Base-by-base conservation (phyloP, 64 coral and sea anemone species). In the Catalaphyllia jardinei region DNA sequence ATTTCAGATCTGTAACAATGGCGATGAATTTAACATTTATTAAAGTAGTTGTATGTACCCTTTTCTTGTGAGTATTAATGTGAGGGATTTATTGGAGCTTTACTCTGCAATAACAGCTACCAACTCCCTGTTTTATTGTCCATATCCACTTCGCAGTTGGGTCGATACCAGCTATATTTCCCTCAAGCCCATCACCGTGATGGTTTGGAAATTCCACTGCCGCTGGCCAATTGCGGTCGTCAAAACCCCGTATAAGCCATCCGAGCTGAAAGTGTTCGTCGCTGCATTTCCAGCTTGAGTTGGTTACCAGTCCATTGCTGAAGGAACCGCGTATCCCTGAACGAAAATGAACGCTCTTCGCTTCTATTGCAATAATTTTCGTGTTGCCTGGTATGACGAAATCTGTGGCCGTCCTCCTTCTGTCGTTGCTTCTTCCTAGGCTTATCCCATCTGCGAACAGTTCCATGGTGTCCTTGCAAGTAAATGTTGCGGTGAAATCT, bases 301-400 rank as follows among this genome's bases (percentile, higher is more conserved):
- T 79, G 10, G 87, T 89, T 3, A 89, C 28, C 24, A 79, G 60
- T 30, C 87, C 87, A 60, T 89, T 89, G 60, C 87, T 89, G 42
- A 89, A 69, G 15, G 87, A 89, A 4, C 87, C 87, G n/a, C 79
- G 76, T 30, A 89, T 89, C 3, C 87, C 87, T 46, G 42, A 5
- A 46, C 0, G 42, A 50, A 0, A 42, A 69, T 12, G 65, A 2
- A 0, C 9, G 17, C 17, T 10, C 38, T 10, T 42, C 20, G 31
- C 35, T 22, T 4, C 5, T 19, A 77, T 19, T 25, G 74, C 49
- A 20, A 77, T 3, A 49, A 76, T 7, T 24, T 16, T 30, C 1
- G 74, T 76, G 11, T 76, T 20, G 49, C 38, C 74, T 76, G 74
- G 35, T 22, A 76, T 76, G 74, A 76, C 16, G 19, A 76, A 76